Evolutionary conservation across 2,113 vertebrate genomes (phyloP).

Genomic region (Strix uralensis): DNA sequence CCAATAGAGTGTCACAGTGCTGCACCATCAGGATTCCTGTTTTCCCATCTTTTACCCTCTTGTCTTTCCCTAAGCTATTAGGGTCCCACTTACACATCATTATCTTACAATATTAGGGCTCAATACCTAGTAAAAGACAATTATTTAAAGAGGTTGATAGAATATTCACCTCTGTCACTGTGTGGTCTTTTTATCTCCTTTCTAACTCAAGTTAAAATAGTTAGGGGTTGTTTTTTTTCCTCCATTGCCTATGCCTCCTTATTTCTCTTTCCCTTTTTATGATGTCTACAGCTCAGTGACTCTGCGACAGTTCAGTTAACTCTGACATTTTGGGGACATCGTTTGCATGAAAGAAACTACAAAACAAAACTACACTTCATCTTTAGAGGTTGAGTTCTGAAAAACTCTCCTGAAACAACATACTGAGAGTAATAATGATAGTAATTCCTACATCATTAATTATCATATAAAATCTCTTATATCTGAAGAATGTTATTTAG

Average conservation of each 20-base stretch:
- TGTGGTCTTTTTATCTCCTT: not conserved
- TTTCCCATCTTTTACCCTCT: not conserved
- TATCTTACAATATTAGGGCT: not conserved
- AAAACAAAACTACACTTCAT: not conserved
- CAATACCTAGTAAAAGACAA: not conserved
- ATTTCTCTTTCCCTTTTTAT: not conserved
- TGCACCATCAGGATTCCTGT: not conserved
- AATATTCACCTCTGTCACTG: not conserved
- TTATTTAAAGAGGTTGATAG: not conserved
- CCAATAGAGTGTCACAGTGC: not conserved
- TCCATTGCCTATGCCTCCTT: not conserved
- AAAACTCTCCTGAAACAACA: not conserved
- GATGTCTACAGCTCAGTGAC: not conserved
- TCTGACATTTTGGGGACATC: constrained; percentile 37
- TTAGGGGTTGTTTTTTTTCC: not conserved
- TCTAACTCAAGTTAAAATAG: not conserved
- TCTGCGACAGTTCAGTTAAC: constrained; percentile 33
- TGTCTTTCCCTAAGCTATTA: not conserved
- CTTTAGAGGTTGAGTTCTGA: not conserved
- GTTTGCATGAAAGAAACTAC: constrained; percentile 37
- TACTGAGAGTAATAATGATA: not conserved
- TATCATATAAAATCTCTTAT: not conserved
- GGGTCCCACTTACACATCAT: not conserved
- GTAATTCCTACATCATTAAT: constrained; percentile 12
- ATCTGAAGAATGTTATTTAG: not conserved